Conservation (phyloP, 2,888 invertebrate species). For the Acanthosepion pharaonis region DNA sequence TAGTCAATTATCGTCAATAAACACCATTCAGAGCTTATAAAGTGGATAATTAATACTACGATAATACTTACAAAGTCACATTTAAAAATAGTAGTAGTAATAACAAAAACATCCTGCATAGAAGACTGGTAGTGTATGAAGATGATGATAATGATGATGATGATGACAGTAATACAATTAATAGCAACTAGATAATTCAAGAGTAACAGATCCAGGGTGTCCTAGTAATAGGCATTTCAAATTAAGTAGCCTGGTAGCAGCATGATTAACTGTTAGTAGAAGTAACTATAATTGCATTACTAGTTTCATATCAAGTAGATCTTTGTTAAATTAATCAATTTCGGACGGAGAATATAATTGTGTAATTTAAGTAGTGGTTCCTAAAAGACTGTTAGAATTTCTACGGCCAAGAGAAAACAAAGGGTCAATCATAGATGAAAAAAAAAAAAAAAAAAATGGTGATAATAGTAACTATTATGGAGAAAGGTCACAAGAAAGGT, state of each 20-base stretch:
- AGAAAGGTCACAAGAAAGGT: not conserved
- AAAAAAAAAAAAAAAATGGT: not conserved
- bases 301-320: too few relatives aligned
- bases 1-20: too few relatives aligned
- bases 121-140: too few relatives aligned
- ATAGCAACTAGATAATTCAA: not conserved
- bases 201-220: not conserved
- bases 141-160: too few relatives aligned
- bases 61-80: too few relatives aligned
- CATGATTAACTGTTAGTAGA: not conserved
- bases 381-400: not conserved
- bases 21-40: too few relatives aligned
- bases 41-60: too few relatives aligned
- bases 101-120: too few relatives aligned
- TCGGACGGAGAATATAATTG: constrained; percentile 8
- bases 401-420: not conserved
- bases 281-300: not conserved
- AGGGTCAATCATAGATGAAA: not conserved
- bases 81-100: too few relatives aligned
- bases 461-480: not conserved
- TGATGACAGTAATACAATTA: not conserved
- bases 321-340: not conserved
- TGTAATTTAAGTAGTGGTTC: not conserved
- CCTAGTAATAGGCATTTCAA: not conserved
- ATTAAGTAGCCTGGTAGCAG: not conserved